Conservation (phyloP, 35 echinoderm and acorn worm genomes). For the Anneissia japonica region DNA sequence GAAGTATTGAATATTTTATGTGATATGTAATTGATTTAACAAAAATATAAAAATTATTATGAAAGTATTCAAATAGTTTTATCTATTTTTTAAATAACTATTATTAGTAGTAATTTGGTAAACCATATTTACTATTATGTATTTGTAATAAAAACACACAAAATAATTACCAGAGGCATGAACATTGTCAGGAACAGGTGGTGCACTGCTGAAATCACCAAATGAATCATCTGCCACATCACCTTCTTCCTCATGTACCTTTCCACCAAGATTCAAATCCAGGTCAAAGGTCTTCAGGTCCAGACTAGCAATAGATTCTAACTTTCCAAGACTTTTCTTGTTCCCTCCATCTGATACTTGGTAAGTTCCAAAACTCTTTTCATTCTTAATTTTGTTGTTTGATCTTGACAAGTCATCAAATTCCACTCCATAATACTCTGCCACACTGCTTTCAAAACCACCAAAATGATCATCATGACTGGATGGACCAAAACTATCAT, state of each 20-base stretch:
- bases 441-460: slow-evolving; percentile 18
- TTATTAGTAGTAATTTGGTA: no score
- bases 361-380: neutral
- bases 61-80: no score
- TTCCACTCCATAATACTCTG: slow-evolving; percentile 38
- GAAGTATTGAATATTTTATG: no score
- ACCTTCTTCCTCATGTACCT: neutral
- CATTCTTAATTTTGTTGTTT: neutral
- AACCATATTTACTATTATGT: no score
- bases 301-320: slow-evolving; percentile 35
- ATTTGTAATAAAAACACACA: no score
- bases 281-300: slow-evolving; percentile 41
- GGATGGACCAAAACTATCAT: neutral
- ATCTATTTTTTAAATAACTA: no score
- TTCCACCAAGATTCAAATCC: slow-evolving; percentile 31
- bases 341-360: neutral
- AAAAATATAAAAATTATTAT: no score
- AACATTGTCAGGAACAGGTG: neutral
- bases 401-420: slow-evolving; percentile 17
- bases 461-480: slow-evolving; percentile 3
- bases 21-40: no score
- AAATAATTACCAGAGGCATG: no score
- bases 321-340: slow-evolving; percentile 28
- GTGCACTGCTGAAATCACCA: slow-evolving; percentile 36
- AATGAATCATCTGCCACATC: slow-evolving; percentile 23